Base-by-base conservation (phyloP, 2,797 vertebrate species). In the Rallus crepitans region DNA sequence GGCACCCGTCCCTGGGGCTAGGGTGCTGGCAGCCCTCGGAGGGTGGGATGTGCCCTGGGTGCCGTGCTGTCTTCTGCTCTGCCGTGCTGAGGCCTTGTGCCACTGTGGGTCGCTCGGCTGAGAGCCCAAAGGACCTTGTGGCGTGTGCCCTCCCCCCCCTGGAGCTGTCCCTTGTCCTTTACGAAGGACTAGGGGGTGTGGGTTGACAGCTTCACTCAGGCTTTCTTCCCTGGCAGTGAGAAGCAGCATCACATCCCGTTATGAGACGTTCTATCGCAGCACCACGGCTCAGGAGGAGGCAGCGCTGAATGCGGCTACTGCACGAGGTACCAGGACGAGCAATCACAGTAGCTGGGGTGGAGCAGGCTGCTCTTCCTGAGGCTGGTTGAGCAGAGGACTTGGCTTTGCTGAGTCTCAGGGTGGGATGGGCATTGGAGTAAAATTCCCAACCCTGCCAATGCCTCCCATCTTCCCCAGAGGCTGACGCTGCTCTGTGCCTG, bases 201-300 rank as follows among this genome's bases (percentile, higher is more conserved):
- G 27, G 9, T 16, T 42, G 30, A 27, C 3, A 4, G 87, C 2
- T 28, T 57, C 33, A 79, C n/a, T 45, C 24, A 3, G 56, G 19
- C 11, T 69, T 90, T 75, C 8, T 70, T 15, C 25, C 27, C 25
- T 0, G 2, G 2, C 95, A 99, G 99, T 97, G 75, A 98, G 98
- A 91, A 98, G 98, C 84, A 95, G 97, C 5, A 94, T 99, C 92
- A 98, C 80, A 2, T 98, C 99, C 92, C 98, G 91, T 60, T 99
- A 99, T 25, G 98, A 99, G 96, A 98, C 94, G 11, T 96, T 94
- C 42, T 99, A 98, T 87, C 98, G 99, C 53, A 98, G 98, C 35
- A 98, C 99, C 63, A 98, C 98, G 1, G 89, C 98, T 55, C 98
- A 97, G 94, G 99, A 99, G 96, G 98, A 99, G 84, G 98, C 98